Percentiles rank a stretch among this genome's conserved stretches.
phyloP scores from a whole-genome alignment of 2,797 vertebrate species.

The Megaceryle alcyon region DNA sequence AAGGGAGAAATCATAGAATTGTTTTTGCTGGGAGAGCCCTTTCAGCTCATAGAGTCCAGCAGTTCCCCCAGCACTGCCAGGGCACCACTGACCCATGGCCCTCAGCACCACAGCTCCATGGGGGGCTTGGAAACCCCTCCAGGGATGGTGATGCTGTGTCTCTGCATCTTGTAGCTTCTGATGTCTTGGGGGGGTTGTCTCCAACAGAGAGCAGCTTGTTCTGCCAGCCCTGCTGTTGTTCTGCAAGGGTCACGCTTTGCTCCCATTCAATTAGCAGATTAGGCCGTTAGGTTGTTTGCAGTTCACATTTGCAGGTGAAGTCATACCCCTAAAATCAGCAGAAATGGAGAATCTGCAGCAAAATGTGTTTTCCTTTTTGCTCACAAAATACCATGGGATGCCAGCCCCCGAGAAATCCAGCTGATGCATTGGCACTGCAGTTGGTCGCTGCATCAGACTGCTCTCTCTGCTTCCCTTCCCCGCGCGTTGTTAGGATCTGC shows the following conservation, averaged over 20 bases:
- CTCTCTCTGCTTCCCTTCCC: not conserved
- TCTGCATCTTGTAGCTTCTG: not conserved
- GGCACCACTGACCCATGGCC: not conserved
- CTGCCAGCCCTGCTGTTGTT: not conserved
- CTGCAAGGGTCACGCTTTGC: not conserved
- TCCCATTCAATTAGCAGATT: rapidly evolving
- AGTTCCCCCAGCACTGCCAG: no score
- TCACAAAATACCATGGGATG: not conserved
- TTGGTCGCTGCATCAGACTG: not conserved
- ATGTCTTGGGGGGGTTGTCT: not conserved
- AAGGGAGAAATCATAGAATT: not conserved
- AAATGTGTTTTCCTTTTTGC: not conserved
- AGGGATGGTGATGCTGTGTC: not conserved
- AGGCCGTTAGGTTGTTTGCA: no score
- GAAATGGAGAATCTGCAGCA: not conserved
- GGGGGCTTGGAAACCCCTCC: not conserved
- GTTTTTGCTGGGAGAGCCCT: not conserved
- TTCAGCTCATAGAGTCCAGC: not conserved
- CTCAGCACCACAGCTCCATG: not conserved
- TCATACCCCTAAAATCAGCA: not conserved
- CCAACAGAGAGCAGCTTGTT: not conserved
- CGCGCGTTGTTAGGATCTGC: not conserved
- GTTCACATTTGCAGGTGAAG: not conserved
- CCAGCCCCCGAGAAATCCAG: no score
- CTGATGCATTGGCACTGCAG: not conserved